Evolutionary conservation across 2,797 vertebrate genomes (phyloP), one percentile per base, ranked within the genome.

Genomic region (Eurystomus glaucurus): DNA sequence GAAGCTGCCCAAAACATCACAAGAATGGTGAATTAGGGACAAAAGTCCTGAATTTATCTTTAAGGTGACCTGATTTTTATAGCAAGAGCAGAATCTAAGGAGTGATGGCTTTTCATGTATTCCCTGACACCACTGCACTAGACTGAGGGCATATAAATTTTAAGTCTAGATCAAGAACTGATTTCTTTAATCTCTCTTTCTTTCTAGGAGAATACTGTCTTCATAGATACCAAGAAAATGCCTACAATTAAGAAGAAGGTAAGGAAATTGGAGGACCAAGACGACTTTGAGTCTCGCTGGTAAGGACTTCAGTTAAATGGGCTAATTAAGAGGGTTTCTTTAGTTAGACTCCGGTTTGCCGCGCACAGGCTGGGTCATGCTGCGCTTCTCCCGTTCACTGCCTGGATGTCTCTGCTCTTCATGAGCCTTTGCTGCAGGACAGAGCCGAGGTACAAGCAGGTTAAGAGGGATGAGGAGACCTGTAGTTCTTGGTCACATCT

Each of bases 201-300:
- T 89, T 29, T 92, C 54, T 89, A 99, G 99, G 99, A 99, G 98
- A 99, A 99, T 97, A 95, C 98, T 20, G 97, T 99, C 94, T 99
- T 99, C 98, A 99, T 99, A 95, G 99, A 99, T 98, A 99, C 99
- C 91, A 99, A 99, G 98, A 99, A 99, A 97, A 97, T 99, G 97
- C 98, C 99, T 98, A 99, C 98, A 97, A 98, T 99, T 85, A 99
- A 99, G 98, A 99, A 99, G 98, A 99, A 99, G 98, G 99, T 99
- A 91, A 98, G 99, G 94, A 99, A 99, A 97, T 95, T 99, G 97
- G 99, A 99, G 98, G 99, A 99, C 97, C 99, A 99, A 98, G 98
- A 99, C 3, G 98, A 99, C 29, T 99, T 99, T 72, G 99, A 99
- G 96, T 99, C 99, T 82, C 98, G 99, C 94, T 98, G 99, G 99